These are phyloP conservation scores for Pteromalus puparum DNA, from an alignment of 1,140 invertebrate species.

Conservation along the genomic window DNA sequence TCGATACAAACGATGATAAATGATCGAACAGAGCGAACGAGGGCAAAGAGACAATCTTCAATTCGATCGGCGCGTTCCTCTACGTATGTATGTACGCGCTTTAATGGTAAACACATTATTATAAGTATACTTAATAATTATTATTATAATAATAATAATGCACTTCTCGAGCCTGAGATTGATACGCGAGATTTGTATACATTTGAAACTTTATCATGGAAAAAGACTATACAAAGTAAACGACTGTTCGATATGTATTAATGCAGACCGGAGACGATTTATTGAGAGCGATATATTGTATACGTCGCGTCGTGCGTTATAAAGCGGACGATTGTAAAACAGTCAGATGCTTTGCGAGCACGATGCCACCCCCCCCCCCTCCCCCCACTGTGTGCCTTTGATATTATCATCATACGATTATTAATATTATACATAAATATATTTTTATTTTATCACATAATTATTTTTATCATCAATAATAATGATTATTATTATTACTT, in stretches of 20 bases:
- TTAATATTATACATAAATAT: constrained; percentile 32
- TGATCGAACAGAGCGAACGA: neutral
- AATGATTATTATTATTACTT: constrained; percentile 41
- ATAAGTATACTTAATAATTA: neutral
- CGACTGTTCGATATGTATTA: constrained; percentile 18
- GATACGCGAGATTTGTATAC: neutral
- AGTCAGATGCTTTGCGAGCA: neutral
- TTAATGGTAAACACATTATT: neutral
- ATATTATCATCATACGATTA: neutral
- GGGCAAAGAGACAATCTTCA: neutral
- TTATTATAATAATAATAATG: neutral
- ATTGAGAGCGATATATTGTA: constrained; percentile 11
- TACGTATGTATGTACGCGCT: too few relatives aligned
- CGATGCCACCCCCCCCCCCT: neutral
- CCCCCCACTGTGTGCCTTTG: constrained; percentile 47
- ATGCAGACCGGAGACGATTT: neutral
- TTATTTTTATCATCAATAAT: constrained; percentile 40
- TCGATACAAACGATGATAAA: neutral
- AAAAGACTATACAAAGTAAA: neutral
- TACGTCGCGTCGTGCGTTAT: constrained; percentile 16
- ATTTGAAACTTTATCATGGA: neutral
- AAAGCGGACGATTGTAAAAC: neutral
- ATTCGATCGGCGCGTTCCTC: neutral
- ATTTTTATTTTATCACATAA: neutral
- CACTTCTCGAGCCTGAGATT: neutral